phyloP scores from a whole-genome alignment of 2,888 invertebrate species.

The Phortica magna region DNA sequence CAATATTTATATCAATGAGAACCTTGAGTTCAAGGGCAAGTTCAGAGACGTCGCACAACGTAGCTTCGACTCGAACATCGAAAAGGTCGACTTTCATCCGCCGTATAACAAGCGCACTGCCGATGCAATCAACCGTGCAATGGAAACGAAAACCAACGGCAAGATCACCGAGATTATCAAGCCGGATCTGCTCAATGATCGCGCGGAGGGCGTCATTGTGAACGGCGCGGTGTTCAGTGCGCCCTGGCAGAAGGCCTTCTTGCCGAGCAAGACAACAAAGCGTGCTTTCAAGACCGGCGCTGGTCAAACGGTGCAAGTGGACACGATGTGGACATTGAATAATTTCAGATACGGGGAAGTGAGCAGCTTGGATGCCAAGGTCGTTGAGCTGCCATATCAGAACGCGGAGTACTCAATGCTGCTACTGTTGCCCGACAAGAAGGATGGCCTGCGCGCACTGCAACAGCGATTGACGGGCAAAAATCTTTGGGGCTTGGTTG shows the following conservation, averaged over 20 bases:
- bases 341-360: slow-evolving; percentile 78
- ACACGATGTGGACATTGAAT: slow-evolving; percentile 74
- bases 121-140: slow-evolving; percentile 87
- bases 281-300: slow-evolving; percentile 66
- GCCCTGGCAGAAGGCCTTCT: slow-evolving; percentile 72
- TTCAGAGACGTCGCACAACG: slow-evolving; percentile 82
- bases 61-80: slow-evolving; percentile 83
- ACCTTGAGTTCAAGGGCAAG: slow-evolving; percentile 80
- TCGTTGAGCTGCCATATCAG: slow-evolving; percentile 86
- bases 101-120: slow-evolving; percentile 79
- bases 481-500: slow-evolving; percentile 80
- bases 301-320: slow-evolving; percentile 67
- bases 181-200: slow-evolving; percentile 76
- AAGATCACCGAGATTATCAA: slow-evolving; percentile 88
- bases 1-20: slow-evolving; percentile 84
- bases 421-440: slow-evolving; percentile 85
- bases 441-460: slow-evolving; percentile 83
- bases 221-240: slow-evolving; percentile 67
- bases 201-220: slow-evolving; percentile 72
- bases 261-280: slow-evolving; percentile 63
- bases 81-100: slow-evolving; percentile 82
- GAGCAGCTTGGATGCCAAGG: slow-evolving; percentile 79
- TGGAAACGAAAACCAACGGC: slow-evolving; percentile 86
- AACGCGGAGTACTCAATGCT: slow-evolving; percentile 86
- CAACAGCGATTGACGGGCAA: slow-evolving; percentile 82